Evolutionary conservation across 2,797 vertebrate genomes (phyloP).

Genomic region (Rhyacichthys aspro): DNA sequence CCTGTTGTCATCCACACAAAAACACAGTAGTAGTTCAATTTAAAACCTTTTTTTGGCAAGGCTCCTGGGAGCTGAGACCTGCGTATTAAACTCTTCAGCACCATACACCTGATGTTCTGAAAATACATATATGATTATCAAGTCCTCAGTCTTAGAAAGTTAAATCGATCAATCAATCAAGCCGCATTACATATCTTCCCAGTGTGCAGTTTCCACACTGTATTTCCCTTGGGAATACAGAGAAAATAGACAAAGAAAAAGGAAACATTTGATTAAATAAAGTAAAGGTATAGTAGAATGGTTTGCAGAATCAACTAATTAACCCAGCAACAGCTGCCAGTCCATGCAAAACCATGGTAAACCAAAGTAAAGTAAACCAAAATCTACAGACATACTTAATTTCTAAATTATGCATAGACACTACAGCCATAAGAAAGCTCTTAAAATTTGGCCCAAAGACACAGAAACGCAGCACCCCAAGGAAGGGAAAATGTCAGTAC

Average conservation of each 20-base stretch:
- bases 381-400: too few species aligned
- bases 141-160: conserved; percentile 46
- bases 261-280: conserved; percentile 20
- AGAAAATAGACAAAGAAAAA: conserved; percentile 55
- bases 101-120: conserved; percentile 47
- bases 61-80: conserved; percentile 55
- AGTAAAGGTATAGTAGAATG: conserved; percentile 34
- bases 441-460: background rate
- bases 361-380: conserved; percentile 59
- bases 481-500: conserved; percentile 20
- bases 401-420: too few species aligned
- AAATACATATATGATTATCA: background rate
- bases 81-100: conserved; percentile 44
- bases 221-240: conserved; percentile 43
- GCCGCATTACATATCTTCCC: conserved; percentile 38
- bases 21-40: conserved; percentile 29
- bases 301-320: conserved; percentile 64
- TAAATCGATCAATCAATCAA: conserved; percentile 49
- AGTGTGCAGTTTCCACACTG: conserved; percentile 36
- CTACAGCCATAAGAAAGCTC: too few species aligned
- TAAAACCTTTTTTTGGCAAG: conserved; percentile 40
- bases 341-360: conserved; percentile 61
- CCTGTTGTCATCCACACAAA: conserved; percentile 73
- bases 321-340: conserved; percentile 43
- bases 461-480: conserved; percentile 11